Conservation (phyloP, 1,140 invertebrate species). For the Sinonovacula constricta region DNA sequence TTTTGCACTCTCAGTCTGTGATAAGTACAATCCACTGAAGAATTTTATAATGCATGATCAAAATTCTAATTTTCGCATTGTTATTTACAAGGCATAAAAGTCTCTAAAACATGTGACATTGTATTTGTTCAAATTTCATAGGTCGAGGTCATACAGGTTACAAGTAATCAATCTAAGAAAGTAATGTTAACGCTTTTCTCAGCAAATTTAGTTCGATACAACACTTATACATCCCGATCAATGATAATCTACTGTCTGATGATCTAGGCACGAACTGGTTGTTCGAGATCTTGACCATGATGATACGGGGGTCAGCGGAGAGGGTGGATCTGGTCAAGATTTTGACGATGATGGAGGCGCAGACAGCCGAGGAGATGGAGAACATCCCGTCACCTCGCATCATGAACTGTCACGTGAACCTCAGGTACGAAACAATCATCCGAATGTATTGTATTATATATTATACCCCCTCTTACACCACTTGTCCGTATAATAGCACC, state of each 20-base stretch:
- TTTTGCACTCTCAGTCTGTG: background rate
- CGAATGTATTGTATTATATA: too few relatives aligned
- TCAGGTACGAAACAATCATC: too few relatives aligned
- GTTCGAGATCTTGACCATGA: conserved; percentile 8
- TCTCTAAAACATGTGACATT: background rate
- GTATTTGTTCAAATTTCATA: background rate
- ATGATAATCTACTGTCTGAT: background rate
- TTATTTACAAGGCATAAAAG: background rate
- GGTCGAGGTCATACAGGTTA: background rate
- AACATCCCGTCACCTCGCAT: too few relatives aligned
- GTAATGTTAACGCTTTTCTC: background rate
- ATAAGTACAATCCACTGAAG: background rate
- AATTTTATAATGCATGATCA: background rate
- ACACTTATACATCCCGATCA: too few relatives aligned
- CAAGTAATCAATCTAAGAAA: background rate
- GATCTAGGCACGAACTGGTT: conserved; percentile 12
- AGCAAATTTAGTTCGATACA: background rate
- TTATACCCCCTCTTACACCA: too few relatives aligned
- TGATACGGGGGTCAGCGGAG: background rate
- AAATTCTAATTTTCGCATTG: background rate
- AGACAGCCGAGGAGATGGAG: too few relatives aligned
- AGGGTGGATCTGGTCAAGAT: background rate
- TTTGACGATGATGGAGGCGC: conserved; percentile 1
- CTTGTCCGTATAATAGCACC: too few relatives aligned
- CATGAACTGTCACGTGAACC: too few relatives aligned